Evolutionary conservation across 2,888 invertebrate species (phyloP), one percentile per base, ranked within the genome.

Genomic region (Dione vanillae): DNA sequence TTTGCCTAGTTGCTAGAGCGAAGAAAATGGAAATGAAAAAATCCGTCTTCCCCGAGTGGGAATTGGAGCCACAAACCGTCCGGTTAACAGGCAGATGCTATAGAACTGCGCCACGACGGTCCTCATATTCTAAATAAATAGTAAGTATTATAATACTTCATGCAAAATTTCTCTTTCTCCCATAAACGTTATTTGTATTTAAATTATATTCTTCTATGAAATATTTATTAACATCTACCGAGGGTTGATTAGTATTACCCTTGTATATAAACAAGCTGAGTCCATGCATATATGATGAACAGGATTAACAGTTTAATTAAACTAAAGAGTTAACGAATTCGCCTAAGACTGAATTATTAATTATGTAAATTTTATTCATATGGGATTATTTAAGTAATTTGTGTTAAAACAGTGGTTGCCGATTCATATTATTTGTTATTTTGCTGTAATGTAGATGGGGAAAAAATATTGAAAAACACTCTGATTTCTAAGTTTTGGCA

Each of bases 231-330:
- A 43, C 8, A 59, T 6, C 37, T 20, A 41, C 51, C 43, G 19
- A n/a, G 59, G 47, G 51, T 67, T 67, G 67, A 67, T 67, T 67
- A 67, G 49, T 51, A 59, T 56, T 49, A 52, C 59, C 67, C 61
- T 40, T 41, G 61, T 52, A 68, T 68, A 68, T 61, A 68, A 51
- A 68, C 59, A 35, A 54, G 47, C 41, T 14, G 61, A 43, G 41
- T 56, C 68, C 65, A 68, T 71, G 65, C 65, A 71, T 71, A 66
- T 66, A 66, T 35, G 69, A 72, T 69, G 65, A 69, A 52, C 65
- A 65, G 54, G 65, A 69, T 65, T 66, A 69, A 54, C 49, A 64
- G 71, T 64, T 67, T 67, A 69, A 72, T 72, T 69, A 69, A 65
- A 61, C 65, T 59, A 59, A 61, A 62, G 64, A 56, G 45, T 64